Percentiles rank a stretch among this genome's conserved stretches.
Conservation (phyloP, 2,888 invertebrate species). For the Fabriciana adippe region DNA sequence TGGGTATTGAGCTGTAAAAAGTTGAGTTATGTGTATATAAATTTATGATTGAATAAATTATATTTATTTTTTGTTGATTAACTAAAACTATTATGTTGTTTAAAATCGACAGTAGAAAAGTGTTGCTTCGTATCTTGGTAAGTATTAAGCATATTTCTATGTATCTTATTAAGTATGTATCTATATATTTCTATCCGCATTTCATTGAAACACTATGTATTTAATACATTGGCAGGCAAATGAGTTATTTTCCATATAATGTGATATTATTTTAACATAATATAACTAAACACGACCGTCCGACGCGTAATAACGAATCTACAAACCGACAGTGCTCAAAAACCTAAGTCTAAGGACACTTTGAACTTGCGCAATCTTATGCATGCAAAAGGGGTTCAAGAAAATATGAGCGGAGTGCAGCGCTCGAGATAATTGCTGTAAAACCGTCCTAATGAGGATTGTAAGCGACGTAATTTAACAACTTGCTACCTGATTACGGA, state of each 20-base stretch:
- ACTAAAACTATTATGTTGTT: no score
- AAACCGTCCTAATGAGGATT: constrained; percentile 69
- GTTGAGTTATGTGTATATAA: no score
- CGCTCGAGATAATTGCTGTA: constrained; percentile 72
- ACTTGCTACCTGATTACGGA: constrained; percentile 40
- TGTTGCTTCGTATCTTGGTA: no score
- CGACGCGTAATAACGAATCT: constrained; percentile 16
- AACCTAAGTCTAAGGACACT: constrained; percentile 44
- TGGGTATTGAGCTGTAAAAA: neutral
- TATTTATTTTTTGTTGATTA: no score
- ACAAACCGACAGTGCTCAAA: constrained; percentile 27
- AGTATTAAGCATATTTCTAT: no score
- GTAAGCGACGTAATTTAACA: constrained; percentile 46
- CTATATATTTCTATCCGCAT: no score
- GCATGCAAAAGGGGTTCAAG: constrained; percentile 69
- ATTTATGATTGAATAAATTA: no score
- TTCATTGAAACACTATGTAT: no score
- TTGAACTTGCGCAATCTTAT: constrained; percentile 58
- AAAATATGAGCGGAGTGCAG: constrained; percentile 69
- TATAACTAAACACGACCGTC: neutral
- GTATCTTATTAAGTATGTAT: no score
- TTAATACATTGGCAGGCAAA: no score
- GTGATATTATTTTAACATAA: neutral
- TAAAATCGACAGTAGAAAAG: no score
- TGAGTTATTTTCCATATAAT: no score